phyloP scores from a whole-genome alignment of 2,888 invertebrate genomes.

The Anodontia alba region DNA sequence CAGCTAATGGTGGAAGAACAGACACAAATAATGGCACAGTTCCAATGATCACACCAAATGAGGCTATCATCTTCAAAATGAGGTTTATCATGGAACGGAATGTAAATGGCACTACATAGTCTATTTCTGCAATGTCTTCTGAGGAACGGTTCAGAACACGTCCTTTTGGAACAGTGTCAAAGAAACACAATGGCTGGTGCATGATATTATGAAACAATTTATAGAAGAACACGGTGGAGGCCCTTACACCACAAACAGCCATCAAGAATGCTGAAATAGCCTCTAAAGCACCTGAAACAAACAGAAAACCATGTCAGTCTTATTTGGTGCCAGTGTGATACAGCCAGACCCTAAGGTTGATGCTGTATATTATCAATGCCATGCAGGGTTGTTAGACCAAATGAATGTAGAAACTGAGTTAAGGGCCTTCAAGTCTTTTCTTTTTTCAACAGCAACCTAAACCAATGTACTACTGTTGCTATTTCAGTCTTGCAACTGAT shows the following conservation, averaged over 20 bases:
- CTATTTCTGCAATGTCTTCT: constrained; percentile 78
- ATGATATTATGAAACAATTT: constrained; percentile 80
- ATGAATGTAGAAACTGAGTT: no score
- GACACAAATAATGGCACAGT: constrained; percentile 70
- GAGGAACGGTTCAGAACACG: constrained; percentile 84
- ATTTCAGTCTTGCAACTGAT: no score
- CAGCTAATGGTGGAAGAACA: constrained; percentile 67
- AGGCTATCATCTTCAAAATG: constrained; percentile 62
- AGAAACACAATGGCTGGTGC: constrained; percentile 76
- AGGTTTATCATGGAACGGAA: constrained; percentile 80
- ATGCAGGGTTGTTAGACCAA: no score
- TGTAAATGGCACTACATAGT: constrained; percentile 80
- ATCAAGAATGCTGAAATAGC: constrained; percentile 72
- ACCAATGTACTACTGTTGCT: no score
- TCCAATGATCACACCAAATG: constrained; percentile 69
- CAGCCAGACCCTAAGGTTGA: no score
- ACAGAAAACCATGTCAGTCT: constrained; percentile 16
- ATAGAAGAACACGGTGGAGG: constrained; percentile 82
- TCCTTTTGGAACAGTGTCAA: constrained; percentile 84
- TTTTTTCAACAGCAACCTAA: no score
- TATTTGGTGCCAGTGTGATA: no score
- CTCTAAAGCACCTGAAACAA: constrained; percentile 73
- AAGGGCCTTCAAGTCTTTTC: no score
- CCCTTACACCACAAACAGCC: constrained; percentile 84
- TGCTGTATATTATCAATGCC: no score